Base-by-base conservation (phyloP, 2,888 invertebrate genomes). In the Eudasyphora cyanicolor region DNA sequence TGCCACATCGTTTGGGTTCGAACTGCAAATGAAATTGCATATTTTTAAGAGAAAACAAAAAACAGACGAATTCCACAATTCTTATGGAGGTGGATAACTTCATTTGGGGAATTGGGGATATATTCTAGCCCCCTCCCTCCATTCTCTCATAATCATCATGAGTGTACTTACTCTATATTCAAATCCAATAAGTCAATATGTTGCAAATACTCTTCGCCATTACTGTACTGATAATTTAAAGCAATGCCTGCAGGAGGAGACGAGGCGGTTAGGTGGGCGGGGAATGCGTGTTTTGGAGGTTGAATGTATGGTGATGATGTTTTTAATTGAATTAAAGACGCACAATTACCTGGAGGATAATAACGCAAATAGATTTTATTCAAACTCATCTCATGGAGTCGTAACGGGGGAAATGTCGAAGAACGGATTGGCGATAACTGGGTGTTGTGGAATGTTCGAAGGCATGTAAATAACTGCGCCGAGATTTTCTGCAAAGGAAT, bases 341-440 rank as follows among this genome's bases (percentile, higher is more conserved):
- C 4, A 1, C n/a, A 67, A 83, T 76, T 67, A 94, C 95, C 95
- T 84, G 96, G 96, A 0, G 96, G 96, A 87, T 95, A 95, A 89
- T 95, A 96, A 80, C 96, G 93, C 35, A 96, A 92, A 90, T 95
- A 94, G 88, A 96, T 94, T 92, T 95, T 95, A 79, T 94, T 92
- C 82, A 95, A 92, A 91, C 94, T 95, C 95, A 95, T 95, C 82
- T 77, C 32, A 76, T 42, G 24, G 6, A 32, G 21, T 29, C 19
- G 21, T 19, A 8, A 17, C 5, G 49, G 49, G 3, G 17, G 4
- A n/a, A n/a, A n/a, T n/a, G n/a, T n/a, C n/a, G n/a, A n/a, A n/a
- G n/a, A n/a, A n/a, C n/a, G n/a, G n/a, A n/a, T n/a, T n/a, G n/a
- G n/a, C n/a, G n/a, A n/a, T n/a, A n/a, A n/a, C n/a, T n/a, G 27